These are phyloP conservation scores for Eptesicus fuscus DNA, from an alignment of 2,113 vertebrate species.

Conservation along the genomic window DNA sequence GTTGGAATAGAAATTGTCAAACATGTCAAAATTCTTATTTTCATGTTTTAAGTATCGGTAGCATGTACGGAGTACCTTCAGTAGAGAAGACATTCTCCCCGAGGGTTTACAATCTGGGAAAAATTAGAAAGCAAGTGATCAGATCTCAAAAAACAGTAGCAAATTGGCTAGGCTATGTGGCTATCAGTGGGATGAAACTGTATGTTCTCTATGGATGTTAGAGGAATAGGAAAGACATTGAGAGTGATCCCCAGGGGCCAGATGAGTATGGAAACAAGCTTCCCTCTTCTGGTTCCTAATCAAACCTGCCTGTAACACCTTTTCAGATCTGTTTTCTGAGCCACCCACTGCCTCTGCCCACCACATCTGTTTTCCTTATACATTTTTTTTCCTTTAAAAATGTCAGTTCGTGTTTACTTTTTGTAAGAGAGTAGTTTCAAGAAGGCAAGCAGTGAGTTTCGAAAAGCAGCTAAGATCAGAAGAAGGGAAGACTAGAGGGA, in stretches of 20 bases:
- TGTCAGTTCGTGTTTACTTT: neutral
- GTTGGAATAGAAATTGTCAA: neutral
- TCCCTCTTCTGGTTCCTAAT: neutral
- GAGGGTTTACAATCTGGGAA: neutral
- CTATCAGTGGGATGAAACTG: neutral
- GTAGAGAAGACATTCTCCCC: neutral
- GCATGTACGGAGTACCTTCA: neutral
- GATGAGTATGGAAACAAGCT: neutral
- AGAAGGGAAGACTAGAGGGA: neutral
- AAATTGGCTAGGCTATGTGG: neutral
- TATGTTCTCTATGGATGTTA: neutral
- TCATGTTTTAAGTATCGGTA: neutral
- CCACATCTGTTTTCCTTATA: neutral
- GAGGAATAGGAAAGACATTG: neutral
- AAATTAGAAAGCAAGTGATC: neutral
- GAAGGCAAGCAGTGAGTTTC: neutral
- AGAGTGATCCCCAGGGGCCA: neutral
- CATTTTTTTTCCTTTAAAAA: neutral
- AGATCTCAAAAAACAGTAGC: neutral
- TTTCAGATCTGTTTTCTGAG: neutral
- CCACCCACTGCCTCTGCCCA: neutral
- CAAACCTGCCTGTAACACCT: neutral
- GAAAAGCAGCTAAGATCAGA: conserved; percentile 3
- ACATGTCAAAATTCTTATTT: neutral
- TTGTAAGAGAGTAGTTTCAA: neutral